Evolutionary conservation across 2,797 vertebrate genomes (phyloP).

Genomic region (Phrynocephalus forsythii): DNA sequence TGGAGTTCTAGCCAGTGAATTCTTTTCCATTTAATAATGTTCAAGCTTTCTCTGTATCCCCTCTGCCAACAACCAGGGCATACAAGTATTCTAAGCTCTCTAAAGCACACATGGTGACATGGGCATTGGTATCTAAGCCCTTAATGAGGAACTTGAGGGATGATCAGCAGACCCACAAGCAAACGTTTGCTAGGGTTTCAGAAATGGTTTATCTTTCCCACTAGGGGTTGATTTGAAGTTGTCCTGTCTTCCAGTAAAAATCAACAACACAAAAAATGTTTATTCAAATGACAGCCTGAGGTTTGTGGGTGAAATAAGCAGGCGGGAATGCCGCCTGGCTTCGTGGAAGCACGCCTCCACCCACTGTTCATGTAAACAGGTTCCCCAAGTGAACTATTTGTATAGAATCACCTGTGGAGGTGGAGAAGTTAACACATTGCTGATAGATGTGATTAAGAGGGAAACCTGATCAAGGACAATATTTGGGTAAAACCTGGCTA

Average conservation of each 20-base stretch:
- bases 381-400: neutral
- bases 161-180: neutral
- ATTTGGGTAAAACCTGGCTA: neutral
- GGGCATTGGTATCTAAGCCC: too few relatives aligned
- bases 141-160: neutral
- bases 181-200: neutral
- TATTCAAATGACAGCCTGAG: conserved; percentile 45
- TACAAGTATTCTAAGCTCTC: neutral
- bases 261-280: neutral
- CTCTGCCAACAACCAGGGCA: neutral
- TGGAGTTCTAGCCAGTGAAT: too few relatives aligned
- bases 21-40: too few relatives aligned
- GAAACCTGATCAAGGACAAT: neutral
- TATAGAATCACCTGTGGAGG: rapidly evolving
- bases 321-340: conserved; percentile 42
- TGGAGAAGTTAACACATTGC: conserved; percentile 17
- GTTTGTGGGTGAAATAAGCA: conserved; percentile 39
- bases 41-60: neutral
- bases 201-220: neutral
- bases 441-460: neutral
- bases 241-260: neutral
- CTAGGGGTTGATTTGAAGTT: neutral
- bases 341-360: conserved; percentile 45
- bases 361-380: conserved; percentile 42
- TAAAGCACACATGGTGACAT: too few relatives aligned